phyloP scores from a whole-genome alignment of 2,113 vertebrate genomes.

The Periophthalmodon schlosseri region DNA sequence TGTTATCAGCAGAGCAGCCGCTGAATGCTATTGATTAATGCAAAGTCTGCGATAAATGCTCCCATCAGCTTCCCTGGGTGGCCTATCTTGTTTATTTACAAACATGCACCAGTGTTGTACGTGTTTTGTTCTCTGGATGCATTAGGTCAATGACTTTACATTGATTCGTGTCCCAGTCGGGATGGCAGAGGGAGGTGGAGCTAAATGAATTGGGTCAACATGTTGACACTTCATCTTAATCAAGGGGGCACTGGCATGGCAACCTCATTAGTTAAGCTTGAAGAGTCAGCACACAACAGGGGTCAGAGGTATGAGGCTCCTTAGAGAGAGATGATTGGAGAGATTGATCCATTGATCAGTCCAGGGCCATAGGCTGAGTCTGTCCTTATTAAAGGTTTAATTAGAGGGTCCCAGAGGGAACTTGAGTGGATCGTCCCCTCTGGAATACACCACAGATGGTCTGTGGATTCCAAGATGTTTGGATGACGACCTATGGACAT shows the following conservation, averaged over 20 bases:
- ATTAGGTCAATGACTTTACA: constrained; percentile 64
- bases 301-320: constrained; percentile 47
- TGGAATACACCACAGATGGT: constrained; percentile 56
- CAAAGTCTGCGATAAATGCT: constrained; percentile 36
- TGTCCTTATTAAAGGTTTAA: constrained; percentile 69
- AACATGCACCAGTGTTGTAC: constrained; percentile 30
- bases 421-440: constrained; percentile 22
- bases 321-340: constrained; percentile 66
- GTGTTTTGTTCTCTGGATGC: constrained; percentile 38
- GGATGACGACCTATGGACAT: constrained; percentile 31
- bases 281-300: constrained; percentile 41
- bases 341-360: constrained; percentile 72
- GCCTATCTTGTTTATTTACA: constrained; percentile 44
- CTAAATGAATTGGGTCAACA: constrained; percentile 65
- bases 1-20: constrained; percentile 33
- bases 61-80: constrained; percentile 15
- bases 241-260: constrained; percentile 41
- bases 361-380: constrained; percentile 46
- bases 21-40: constrained; percentile 56
- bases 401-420: constrained; percentile 51
- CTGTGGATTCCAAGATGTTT: constrained; percentile 59
- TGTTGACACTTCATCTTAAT: constrained; percentile 65
- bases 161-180: constrained; percentile 58
- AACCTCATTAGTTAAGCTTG: constrained; percentile 63
- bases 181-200: constrained; percentile 40